Evolutionary conservation across 2,113 vertebrate species (phyloP), one percentile per base, ranked within the genome.

Genomic region (Sinocyclocheilus anophthalmus): DNA sequence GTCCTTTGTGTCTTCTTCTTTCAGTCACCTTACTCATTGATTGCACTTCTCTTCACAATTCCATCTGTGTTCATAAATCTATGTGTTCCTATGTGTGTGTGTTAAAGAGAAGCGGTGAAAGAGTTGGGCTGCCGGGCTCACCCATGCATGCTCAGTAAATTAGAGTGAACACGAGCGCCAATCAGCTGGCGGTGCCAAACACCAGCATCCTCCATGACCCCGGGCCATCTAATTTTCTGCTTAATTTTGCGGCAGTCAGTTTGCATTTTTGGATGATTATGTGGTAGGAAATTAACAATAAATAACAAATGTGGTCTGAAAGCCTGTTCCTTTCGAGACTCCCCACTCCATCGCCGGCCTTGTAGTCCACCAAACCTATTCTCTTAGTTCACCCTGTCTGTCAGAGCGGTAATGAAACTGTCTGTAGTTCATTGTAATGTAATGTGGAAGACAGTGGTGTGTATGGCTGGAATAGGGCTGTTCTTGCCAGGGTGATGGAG

Each of bases 211-310:
- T 92, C 93, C 93, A 95, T 98, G 98, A 99, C 98, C 98, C 94
- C 91, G 96, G 98, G 97, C 97, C 97, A 98, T 97, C 98, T 99
- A 98, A 99, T 99, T 99, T 99, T 99, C 97, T 98, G 98, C 98
- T 99, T 99, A 99, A 99, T 99, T 99, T 99, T 99, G 97, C 97
- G 95, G 96, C 97, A 98, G 98, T 99, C 98, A 97, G 96, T 99
- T 99, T 99, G 97, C 97, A 98, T 99, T 99, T 95, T 99, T 97
- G 97, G 97, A 98, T 97, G 97, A 98, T 99, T 98, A 98, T 96
- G 97, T 97, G 95, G 96, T 96, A 95, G 97, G 96, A 98, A 99
- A 99, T 99, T 99, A 99, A 99, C 98, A 99, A 99, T 99, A 99
- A 99, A 99, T 99, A 99, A 99, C 97, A 99, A 99, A 99, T 99